Conservation (phyloP, 1,140 invertebrate species). For the Drepana arcuata region DNA sequence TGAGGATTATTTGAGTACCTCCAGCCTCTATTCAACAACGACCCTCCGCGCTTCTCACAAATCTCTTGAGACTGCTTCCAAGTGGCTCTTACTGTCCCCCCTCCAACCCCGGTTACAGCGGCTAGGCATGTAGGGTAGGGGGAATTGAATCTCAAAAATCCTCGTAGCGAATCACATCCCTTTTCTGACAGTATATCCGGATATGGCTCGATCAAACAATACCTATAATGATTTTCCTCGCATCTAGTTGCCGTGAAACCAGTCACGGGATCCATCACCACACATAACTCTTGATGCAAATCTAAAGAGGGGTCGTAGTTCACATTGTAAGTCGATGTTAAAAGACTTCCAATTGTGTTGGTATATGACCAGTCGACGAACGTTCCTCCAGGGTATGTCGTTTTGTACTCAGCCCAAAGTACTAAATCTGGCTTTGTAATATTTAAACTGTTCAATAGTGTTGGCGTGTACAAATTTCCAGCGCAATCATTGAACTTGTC, state of each 20-base stretch:
- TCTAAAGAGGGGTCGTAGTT: conserved; percentile 24
- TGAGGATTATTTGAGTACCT: conserved; percentile 47
- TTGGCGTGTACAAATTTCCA: conserved; percentile 42
- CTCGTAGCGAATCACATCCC: conserved; percentile 29
- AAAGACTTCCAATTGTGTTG: conserved; percentile 20
- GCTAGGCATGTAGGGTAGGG: conserved; percentile 46
- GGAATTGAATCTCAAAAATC: conserved; percentile 31
- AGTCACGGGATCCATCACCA: conserved; percentile 35
- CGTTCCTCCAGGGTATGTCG: conserved; percentile 49
- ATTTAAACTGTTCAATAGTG: conserved; percentile 34
- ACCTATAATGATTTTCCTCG: conserved; percentile 45
- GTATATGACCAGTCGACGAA: conserved; percentile 50
- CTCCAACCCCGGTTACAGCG: conserved; percentile 24
- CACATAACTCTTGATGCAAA: conserved; percentile 37
- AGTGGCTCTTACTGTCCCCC: conserved; percentile 45
- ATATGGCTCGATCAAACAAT: conserved; percentile 54
- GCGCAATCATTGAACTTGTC: conserved; percentile 46
- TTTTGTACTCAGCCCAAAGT: conserved; percentile 58
- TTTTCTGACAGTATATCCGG: conserved; percentile 18
- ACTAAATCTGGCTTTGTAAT: conserved; percentile 22
- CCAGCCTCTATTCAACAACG: conserved; percentile 53
- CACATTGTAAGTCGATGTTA: conserved; percentile 26
- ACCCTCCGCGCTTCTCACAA: conserved; percentile 41
- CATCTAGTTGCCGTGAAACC: conserved; percentile 43
- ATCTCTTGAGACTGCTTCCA: conserved; percentile 47